These are phyloP conservation scores for Metridium senile DNA, from an alignment of 92 coral and sea anemone genomes.

Conservation along the genomic window DNA sequence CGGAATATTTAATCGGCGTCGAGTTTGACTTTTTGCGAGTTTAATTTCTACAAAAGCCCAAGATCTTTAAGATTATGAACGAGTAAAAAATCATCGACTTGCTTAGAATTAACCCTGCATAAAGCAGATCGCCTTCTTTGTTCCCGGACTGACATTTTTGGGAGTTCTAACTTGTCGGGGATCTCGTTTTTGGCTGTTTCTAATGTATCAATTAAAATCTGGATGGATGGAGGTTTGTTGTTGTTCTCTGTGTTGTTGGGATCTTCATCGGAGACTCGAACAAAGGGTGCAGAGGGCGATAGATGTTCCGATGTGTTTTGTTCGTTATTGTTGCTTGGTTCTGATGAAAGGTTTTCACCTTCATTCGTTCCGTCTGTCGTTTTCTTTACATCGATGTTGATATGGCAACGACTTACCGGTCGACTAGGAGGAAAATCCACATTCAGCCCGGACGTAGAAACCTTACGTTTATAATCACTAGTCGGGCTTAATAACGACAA, in stretches of 20 bases:
- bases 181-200: constrained; percentile 72
- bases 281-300: constrained; percentile 23
- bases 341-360: background rate
- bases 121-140: constrained; percentile 87
- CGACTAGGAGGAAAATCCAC: constrained; percentile 23
- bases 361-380: background rate
- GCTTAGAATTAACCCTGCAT: constrained; percentile 84
- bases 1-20: background rate
- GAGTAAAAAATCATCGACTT: constrained; percentile 83
- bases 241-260: background rate
- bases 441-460: background rate
- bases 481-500: background rate
- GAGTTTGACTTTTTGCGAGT: background rate
- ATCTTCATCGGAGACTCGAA: constrained; percentile 18
- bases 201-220: constrained; percentile 77
- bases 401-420: constrained; percentile 87
- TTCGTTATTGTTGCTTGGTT: background rate
- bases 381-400: constrained; percentile 57
- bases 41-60: constrained; percentile 55
- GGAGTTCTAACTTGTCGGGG: constrained; percentile 56
- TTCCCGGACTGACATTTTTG: constrained; percentile 77
- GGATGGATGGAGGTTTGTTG: constrained; percentile 50
- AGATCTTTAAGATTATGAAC: constrained; percentile 83
- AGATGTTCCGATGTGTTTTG: background rate
- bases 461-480: background rate